A percentile compares a stretch with the other conserved stretches of the same genome.
Evolutionary conservation across 2,888 invertebrate genomes (phyloP).

Genomic region (Dryobotodes eremita): DNA sequence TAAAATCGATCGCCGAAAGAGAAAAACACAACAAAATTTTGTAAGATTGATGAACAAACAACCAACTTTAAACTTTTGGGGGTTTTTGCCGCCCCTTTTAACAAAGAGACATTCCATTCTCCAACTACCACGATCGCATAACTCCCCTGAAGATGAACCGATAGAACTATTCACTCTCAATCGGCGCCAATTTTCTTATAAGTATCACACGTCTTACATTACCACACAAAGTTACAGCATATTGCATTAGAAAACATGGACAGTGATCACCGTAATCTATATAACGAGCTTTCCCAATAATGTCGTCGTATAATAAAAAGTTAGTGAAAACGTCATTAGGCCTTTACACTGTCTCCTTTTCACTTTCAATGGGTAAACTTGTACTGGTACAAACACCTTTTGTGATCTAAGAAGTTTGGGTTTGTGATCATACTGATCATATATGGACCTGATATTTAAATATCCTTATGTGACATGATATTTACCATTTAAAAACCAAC

Average conservation of each 20-base stretch:
- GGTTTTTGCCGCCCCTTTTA: not conserved
- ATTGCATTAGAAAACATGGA: conserved; percentile 61
- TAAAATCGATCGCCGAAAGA: not conserved
- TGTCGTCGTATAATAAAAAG: conserved; percentile 44
- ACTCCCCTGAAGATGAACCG: not conserved
- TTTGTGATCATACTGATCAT: too few relatives aligned
- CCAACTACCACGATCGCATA: conserved; percentile 45
- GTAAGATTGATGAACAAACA: too few relatives aligned
- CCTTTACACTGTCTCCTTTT: conserved; percentile 49
- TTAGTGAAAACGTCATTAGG: conserved; percentile 63
- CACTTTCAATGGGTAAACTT: conserved; percentile 51
- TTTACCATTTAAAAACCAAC: not conserved
- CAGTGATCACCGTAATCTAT: conserved; percentile 60
- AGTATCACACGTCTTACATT: conserved; percentile 33
- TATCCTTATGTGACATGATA: too few relatives aligned
- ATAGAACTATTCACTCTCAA: not conserved
- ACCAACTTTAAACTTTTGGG: too few relatives aligned
- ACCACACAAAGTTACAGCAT: conserved; percentile 54
- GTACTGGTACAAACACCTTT: not conserved
- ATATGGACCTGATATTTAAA: too few relatives aligned
- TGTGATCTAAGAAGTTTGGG: conserved; percentile 12
- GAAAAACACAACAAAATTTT: not conserved
- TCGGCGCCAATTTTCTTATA: conserved; percentile 28
- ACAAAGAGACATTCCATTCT: not conserved
- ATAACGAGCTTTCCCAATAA: conserved; percentile 67